Evolutionary conservation across 1,140 invertebrate species (phyloP), one percentile per base, ranked within the genome.

Genomic region (Platyscapa corneri): DNA sequence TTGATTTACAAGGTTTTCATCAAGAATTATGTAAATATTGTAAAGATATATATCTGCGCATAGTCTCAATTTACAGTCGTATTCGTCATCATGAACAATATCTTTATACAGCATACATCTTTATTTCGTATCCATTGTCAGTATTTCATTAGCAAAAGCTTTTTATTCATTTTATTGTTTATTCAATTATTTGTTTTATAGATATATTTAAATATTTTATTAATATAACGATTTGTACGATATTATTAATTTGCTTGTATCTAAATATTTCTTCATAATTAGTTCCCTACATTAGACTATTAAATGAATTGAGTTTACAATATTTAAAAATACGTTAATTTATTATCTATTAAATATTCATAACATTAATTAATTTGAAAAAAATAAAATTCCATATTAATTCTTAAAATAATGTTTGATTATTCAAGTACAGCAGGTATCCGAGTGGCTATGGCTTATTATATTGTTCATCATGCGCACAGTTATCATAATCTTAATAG

Each of bases 21-120:
- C 2, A 10, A n/a, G 37, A 18, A 34, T 65, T 83, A 42, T 83
- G 82, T 83, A 83, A 64, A 83, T 83, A 77, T 30, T 83, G 74
- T 83, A 77, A 74, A 42, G 1, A n/a, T 74, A 74, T 83, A 77
- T 42, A 34, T 37, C 23, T 32, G 46, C 77, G 64, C 78, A 56
- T 80, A 18, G 2, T 46, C 27, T 32, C 27, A 67, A 46, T 67
- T 67, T 42, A 67, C 39, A 42, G 34, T 80, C 37, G 20, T 46
- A 49, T 67, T 42, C 32, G 27, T 80, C 20, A 8, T 46, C 18
- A 34, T 34, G n/a, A 34, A 70, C 34, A 34, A 34, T 70, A 30
- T n/a, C n/a, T 10, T 30, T 65, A 16, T 65, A 65, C 30, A n/a
- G n/a, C n/a, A n/a, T n/a, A n/a, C n/a, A n/a, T n/a, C n/a, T n/a